Evolutionary conservation across 2,113 vertebrate species (phyloP).

Genomic region (Pungitius pungitius): DNA sequence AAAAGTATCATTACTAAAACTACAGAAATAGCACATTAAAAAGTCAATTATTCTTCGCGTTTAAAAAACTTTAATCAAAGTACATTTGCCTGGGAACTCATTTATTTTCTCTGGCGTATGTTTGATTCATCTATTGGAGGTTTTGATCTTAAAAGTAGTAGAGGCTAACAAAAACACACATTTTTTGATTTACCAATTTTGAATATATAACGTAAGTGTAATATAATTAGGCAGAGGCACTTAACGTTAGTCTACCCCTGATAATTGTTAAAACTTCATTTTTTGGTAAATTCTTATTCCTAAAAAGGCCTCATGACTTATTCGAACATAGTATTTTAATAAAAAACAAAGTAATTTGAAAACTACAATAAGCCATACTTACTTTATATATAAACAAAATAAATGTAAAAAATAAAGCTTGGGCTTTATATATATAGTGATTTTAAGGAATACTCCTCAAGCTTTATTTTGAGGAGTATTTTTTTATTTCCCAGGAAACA

Average conservation of each 20-base stretch:
- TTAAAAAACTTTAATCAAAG: background rate
- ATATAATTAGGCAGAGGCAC: background rate
- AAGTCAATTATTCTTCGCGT: background rate
- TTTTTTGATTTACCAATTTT: background rate
- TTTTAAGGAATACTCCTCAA: too few species aligned
- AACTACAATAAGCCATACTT: background rate
- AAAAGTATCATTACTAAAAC: background rate
- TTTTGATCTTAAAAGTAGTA: slow-evolving; percentile 1
- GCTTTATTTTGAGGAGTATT: background rate
- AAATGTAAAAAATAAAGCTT: too few species aligned
- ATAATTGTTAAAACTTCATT: background rate
- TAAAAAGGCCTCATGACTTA: too few species aligned
- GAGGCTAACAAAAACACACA: background rate
- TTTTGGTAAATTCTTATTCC: too few species aligned
- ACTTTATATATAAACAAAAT: too few species aligned
- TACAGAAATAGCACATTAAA: background rate
- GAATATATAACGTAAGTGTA: background rate
- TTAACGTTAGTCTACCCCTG: background rate
- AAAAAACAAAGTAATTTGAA: background rate
- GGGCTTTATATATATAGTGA: background rate
- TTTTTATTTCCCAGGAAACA: background rate
- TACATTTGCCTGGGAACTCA: background rate
- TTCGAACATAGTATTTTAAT: too few species aligned
- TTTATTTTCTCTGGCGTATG: background rate
- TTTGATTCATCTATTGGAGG: background rate